Base-by-base conservation (phyloP, 2,113 vertebrate genomes). In the Proterorhinus semilunaris region DNA sequence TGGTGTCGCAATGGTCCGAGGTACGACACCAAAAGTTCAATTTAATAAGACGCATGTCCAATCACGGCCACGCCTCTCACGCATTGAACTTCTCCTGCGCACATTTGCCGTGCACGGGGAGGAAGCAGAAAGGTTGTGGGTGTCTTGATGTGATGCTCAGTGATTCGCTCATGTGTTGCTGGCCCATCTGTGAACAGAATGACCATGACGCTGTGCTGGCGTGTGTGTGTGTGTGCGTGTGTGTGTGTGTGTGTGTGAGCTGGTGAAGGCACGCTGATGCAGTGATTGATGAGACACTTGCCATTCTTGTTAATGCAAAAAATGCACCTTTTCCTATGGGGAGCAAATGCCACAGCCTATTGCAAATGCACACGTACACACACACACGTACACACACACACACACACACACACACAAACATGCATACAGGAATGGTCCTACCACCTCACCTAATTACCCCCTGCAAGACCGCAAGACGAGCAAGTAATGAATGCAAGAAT, bases 241-340 rank as follows among this genome's bases (percentile, higher is more conserved):
- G 74, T 69, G 72, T 69, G 83, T 66, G 85, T 62, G 74, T 65
- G 74, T 59, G 65, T 47, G 74, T 68, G 72, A 53, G n/a, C n/a
- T 65, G 83, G 65, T 83, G 69, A 82, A 55, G 85, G 83, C 85
- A 81, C 77, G 83, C 81, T 85, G 85, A 88, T 85, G 87, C 69
- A 75, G 78, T 94, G 95, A 95, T 84, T 88, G 93, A 94, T 92
- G 90, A 94, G 92, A 95, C 93, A 93, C 93, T 94, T 94, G 93
- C 92, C 95, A 94, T 85, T 94, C 92, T 90, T 79, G 81, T 86
- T 91, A 87, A 92, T 86, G 91, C 87, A 92, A 89, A 57, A 36
- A 92, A 90, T 71, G 85, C 70, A 87, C 75, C 42, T 86, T 87
- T 86, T 87, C 66, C 80, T 85, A 76, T 87, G 86, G 86, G 86